Evolutionary conservation across 2,113 vertebrate species (phyloP).

Genomic region (Pomatostomus ruficeps): DNA sequence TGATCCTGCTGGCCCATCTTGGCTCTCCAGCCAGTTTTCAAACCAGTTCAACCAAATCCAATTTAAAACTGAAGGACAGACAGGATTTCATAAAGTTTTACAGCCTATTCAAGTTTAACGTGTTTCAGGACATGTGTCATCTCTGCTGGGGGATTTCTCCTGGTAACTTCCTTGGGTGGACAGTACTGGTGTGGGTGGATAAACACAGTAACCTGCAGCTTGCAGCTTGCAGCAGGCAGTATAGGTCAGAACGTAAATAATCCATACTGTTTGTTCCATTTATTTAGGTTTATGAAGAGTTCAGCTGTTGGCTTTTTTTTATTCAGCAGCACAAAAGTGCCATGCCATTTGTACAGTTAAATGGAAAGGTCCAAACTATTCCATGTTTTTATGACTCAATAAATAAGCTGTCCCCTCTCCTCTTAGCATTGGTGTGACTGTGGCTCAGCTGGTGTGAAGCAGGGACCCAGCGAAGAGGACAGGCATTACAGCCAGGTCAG

Average conservation of each 20-base stretch:
- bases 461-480: background rate
- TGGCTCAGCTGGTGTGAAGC: background rate
- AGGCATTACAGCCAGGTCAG: background rate
- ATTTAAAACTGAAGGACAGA: background rate
- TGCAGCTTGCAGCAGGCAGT: background rate
- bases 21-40: conserved; percentile 19
- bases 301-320: background rate
- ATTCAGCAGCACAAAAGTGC: background rate
- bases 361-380: background rate
- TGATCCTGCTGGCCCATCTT: background rate
- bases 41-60: conserved; percentile 13
- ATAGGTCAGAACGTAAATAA: background rate
- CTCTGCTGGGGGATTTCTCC: background rate
- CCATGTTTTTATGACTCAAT: background rate
- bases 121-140: background rate
- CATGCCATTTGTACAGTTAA: background rate
- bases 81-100: background rate
- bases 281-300: background rate
- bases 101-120: background rate
- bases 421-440: background rate
- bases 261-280: background rate
- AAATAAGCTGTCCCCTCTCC: background rate
- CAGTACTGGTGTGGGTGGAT: background rate
- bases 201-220: background rate
- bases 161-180: background rate